Conservation (phyloP, 1,140 invertebrate species). For the Batillaria attramentaria region DNA sequence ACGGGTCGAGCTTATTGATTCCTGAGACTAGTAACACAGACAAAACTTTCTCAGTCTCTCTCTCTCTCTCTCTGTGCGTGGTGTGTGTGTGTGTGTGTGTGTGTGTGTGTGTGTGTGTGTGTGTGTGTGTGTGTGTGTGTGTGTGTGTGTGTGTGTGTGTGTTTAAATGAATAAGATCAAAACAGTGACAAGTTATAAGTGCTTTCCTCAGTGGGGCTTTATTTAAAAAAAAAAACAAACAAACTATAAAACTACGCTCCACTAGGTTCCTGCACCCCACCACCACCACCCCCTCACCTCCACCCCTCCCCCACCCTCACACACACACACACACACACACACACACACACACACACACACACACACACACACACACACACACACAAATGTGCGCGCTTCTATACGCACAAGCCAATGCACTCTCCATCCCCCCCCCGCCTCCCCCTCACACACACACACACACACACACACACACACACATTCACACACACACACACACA, state of each 20-base stretch:
- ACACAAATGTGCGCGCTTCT: not conserved
- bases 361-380: slow-evolving; percentile 3
- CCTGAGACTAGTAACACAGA: not conserved
- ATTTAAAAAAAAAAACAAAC: not conserved
- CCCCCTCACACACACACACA: slow-evolving; percentile 8
- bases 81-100: not conserved
- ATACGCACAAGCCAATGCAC: not conserved
- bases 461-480: slow-evolving; percentile 11
- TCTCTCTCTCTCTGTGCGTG: not conserved
- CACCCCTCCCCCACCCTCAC: not conserved
- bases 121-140: not conserved
- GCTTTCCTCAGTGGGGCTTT: not conserved
- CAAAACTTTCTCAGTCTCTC: not conserved
- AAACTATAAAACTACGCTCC: not conserved
- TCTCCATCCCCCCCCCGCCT: too few relatives aligned
- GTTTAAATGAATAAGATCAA: not conserved
- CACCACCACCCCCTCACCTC: not conserved
- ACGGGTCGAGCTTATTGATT: not conserved
- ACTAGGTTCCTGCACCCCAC: not conserved
- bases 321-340: not conserved
- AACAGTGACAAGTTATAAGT: not conserved
- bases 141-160: not conserved
- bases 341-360: not conserved
- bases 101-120: not conserved
- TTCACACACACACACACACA: slow-evolving; percentile 10